A percentile compares a stretch with the other conserved stretches of the same genome.
Conservation (phyloP, 1,140 invertebrate genomes). For the Sitophilus oryzae region DNA sequence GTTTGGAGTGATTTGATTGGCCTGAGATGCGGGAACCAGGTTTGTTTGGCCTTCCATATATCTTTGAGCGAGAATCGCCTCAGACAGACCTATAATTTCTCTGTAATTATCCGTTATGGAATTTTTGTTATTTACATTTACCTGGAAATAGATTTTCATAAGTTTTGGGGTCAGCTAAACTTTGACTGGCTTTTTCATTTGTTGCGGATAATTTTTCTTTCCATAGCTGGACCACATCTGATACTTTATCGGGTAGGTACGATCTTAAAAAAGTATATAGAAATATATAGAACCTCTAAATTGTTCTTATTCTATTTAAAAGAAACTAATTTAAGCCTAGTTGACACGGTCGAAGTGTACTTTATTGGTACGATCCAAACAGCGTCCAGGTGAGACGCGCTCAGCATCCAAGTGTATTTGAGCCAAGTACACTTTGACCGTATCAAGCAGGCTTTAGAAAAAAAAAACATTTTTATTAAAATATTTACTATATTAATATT, state of each 20-base stretch:
- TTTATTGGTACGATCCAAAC: too few species aligned
- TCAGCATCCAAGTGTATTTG: too few species aligned
- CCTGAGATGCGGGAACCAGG: constrained; percentile 51
- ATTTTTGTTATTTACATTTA: constrained; percentile 4
- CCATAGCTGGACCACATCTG: constrained; percentile 78
- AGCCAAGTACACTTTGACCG: too few species aligned
- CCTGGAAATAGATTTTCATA: constrained; percentile 97
- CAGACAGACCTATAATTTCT: background rate
- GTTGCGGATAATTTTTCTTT: constrained; percentile 64
- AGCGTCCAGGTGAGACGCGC: too few species aligned
- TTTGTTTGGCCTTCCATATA: constrained; percentile 45
- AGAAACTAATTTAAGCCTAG: background rate
- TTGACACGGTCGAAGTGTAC: too few species aligned
- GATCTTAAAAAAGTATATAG: constrained; percentile 51
- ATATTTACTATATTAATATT: too few species aligned
- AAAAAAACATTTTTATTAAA: too few species aligned
- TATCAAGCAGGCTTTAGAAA: too few species aligned
- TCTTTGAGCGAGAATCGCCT: background rate
- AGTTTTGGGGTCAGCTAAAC: constrained; percentile 88
- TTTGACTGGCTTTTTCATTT: constrained; percentile 85
- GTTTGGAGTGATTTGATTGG: constrained; percentile 56
- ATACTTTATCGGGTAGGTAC: constrained; percentile 88
- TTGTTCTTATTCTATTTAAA: background rate
- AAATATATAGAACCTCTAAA: background rate
- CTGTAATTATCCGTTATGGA: too few species aligned